A percentile compares a stretch with the other conserved stretches of the same genome.
Conservation (phyloP, 2,888 invertebrate species). For the Heliconius sara region DNA sequence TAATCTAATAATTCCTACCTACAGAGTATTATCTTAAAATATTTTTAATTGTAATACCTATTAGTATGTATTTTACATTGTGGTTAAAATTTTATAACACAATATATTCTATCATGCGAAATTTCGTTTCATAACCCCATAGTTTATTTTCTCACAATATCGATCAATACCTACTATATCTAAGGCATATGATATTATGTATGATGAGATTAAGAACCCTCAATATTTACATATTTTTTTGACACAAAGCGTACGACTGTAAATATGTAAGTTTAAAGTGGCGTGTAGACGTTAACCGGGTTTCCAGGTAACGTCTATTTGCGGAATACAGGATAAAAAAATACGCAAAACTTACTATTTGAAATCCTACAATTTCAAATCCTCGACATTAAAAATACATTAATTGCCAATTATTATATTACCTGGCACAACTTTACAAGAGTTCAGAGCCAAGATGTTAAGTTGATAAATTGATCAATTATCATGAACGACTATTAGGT, state of each 20-base stretch:
- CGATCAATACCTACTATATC: background rate
- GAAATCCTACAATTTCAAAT: background rate
- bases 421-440: slow-evolving; percentile 21
- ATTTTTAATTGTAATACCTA: background rate
- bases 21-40: background rate
- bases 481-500: slow-evolving; percentile 10
- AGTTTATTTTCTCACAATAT: background rate
- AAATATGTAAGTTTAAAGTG: no score
- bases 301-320: no score
- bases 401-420: background rate
- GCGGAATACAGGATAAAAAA: no score
- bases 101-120: background rate
- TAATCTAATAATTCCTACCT: background rate
- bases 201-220: background rate
- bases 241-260: no score
- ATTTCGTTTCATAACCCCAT: background rate
- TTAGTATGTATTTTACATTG: background rate
- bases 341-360: background rate
- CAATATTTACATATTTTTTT: background rate
- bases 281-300: no score
- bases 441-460: slow-evolving; percentile 27
- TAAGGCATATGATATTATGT: no score
- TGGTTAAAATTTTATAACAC: background rate
- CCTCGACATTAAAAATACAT: background rate
- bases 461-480: slow-evolving; percentile 35